A percentile compares a stretch with the other conserved stretches of the same genome.
Evolutionary conservation across 2,113 vertebrate species (phyloP).

Genomic region (Scytalopus superciliaris): DNA sequence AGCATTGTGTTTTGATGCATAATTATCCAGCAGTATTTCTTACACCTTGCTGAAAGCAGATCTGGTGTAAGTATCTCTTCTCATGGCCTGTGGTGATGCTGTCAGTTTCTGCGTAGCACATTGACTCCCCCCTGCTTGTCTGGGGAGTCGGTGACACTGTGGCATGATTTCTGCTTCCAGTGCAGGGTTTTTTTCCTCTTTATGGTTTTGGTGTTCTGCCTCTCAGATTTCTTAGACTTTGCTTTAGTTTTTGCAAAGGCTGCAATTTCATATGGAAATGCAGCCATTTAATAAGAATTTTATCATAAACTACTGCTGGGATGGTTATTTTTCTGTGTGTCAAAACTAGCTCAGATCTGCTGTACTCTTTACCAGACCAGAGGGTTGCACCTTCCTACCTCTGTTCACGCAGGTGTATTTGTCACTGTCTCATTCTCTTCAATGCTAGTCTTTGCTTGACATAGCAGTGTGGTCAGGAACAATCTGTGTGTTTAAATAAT

Average conservation of each 20-base stretch:
- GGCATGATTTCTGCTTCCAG: not conserved
- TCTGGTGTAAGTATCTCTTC: not conserved
- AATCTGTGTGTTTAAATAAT: no score
- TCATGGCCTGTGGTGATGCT: not conserved
- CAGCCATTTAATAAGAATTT: not conserved
- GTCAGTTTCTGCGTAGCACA: not conserved
- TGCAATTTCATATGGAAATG: not conserved
- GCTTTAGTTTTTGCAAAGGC: not conserved
- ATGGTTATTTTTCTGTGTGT: not conserved
- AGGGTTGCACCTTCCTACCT: not conserved
- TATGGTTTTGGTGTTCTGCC: not conserved
- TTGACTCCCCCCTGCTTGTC: not conserved
- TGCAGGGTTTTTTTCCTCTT: not conserved
- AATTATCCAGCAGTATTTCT: not conserved
- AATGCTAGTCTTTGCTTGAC: not conserved
- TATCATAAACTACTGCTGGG: not conserved
- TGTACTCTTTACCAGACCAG: not conserved
- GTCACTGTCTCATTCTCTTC: not conserved
- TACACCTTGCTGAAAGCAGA: not conserved
- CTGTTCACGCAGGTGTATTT: not conserved
- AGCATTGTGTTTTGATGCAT: not conserved
- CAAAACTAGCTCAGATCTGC: not conserved
- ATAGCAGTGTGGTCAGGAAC: not conserved
- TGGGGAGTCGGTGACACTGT: not conserved
- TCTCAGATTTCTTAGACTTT: not conserved